Evolutionary conservation across 2,797 vertebrate genomes (phyloP).

Genomic region (Gallinago solitaria): DNA sequence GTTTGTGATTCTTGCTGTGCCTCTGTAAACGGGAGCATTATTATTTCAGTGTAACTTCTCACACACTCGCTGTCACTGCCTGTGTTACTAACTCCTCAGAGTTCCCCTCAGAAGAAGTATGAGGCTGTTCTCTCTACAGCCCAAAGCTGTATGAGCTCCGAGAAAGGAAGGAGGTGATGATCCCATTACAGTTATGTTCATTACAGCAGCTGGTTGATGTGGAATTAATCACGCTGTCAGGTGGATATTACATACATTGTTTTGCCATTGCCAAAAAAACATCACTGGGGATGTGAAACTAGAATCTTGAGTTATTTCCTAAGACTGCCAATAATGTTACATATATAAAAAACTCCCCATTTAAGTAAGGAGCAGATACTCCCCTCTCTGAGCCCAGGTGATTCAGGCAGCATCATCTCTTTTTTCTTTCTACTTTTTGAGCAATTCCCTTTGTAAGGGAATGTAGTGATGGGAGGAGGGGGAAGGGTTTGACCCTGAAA

Average conservation of each 20-base stretch:
- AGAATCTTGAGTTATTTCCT: not conserved
- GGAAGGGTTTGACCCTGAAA: no score
- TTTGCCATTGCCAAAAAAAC: not conserved
- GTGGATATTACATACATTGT: not conserved
- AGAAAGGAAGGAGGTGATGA: not conserved
- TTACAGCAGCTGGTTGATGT: not conserved
- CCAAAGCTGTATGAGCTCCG: not conserved
- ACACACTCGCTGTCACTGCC: not conserved
- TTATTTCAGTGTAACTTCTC: not conserved
- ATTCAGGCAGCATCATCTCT: not conserved
- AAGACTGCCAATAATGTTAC: not conserved
- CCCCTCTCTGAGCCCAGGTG: not conserved
- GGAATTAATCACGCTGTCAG: not conserved
- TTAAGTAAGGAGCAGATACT: not conserved
- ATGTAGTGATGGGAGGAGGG: no score
- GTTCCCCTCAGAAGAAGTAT: not conserved
- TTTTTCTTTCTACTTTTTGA: not conserved
- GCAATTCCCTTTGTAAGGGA: not conserved
- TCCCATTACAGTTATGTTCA: not conserved
- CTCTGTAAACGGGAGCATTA: not conserved
- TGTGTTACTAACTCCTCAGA: not conserved
- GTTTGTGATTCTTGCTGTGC: not conserved
- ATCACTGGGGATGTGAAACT: not conserved
- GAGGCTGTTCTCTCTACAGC: not conserved
- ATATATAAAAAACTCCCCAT: not conserved